Conservation (phyloP, 2,888 invertebrate species). For the Tipula unca region DNA sequence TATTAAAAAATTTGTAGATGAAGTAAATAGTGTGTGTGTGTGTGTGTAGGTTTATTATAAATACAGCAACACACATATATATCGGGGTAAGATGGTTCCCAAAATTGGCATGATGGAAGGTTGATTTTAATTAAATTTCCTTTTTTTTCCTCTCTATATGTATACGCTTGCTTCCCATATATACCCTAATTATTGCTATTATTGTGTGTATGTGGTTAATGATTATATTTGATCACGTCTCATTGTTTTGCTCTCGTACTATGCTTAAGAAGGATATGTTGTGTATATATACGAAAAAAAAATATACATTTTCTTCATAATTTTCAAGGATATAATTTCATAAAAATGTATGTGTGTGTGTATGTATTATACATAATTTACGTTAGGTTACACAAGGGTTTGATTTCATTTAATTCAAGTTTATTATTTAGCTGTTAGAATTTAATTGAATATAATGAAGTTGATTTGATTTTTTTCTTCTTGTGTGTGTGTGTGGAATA, state of each 20-base stretch:
- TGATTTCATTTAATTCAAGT: conserved; percentile 14
- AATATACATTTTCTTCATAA: neutral
- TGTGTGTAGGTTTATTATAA: neutral
- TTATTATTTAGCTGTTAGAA: conserved; percentile 14
- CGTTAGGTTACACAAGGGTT: conserved; percentile 14
- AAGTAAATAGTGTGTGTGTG: neutral
- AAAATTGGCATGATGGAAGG: neutral
- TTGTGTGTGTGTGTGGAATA: neutral
- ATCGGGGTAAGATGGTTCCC: neutral
- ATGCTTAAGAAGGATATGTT: neutral
- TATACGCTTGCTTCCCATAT: neutral
- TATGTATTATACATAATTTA: neutral
- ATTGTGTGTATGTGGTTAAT: conserved; percentile 14
- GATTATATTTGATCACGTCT: conserved; percentile 14
- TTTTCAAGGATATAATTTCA: neutral
- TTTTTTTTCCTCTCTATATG: neutral
- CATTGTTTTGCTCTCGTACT: neutral
- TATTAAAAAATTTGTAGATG: neutral
- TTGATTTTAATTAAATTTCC: conserved; percentile 8
- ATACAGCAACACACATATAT: neutral
- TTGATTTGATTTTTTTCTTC: neutral
- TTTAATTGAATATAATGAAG: conserved; percentile 14
- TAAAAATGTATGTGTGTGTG: neutral
- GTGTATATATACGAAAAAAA: neutral
- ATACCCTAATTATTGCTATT: neutral